Percentiles rank a stretch among this genome's conserved stretches.
These are phyloP conservation scores for Drosophila serrata DNA, from an alignment of 1,140 invertebrate species.

Conservation along the genomic window DNA sequence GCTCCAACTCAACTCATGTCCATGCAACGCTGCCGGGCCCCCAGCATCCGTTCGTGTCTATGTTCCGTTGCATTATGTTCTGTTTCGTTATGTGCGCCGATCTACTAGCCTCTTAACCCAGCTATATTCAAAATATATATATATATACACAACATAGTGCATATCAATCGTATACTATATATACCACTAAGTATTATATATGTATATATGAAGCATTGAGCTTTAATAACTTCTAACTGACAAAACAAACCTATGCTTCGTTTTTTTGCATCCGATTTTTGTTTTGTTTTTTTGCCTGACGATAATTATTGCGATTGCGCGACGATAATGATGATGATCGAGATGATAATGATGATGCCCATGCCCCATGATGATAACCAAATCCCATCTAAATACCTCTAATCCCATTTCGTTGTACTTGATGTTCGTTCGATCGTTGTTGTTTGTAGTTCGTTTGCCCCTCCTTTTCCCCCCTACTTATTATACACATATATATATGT, in stretches of 20 bases:
- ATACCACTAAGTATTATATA: background rate
- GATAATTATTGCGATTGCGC: conserved; percentile 24
- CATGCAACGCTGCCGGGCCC: conserved; percentile 21
- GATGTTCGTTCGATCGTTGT: conserved; percentile 31
- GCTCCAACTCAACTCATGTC: conserved; percentile 20
- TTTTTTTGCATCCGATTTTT: conserved; percentile 38
- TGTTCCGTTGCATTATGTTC: conserved; percentile 51
- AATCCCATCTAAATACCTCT: conserved; percentile 5
- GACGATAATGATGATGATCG: conserved; percentile 11
- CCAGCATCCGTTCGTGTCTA: conserved; percentile 25
- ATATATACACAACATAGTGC: conserved; percentile 26
- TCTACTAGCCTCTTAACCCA: conserved; percentile 24
- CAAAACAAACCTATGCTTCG: conserved; percentile 9
- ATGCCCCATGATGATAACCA: conserved; percentile 43
- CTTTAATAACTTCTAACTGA: conserved; percentile 45
- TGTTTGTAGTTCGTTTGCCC: conserved; percentile 26
- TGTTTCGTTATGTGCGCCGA: conserved; percentile 46
- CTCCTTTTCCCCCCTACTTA: background rate
- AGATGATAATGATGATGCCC: conserved; percentile 4
- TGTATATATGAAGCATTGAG: conserved; percentile 1
- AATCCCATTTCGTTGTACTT: conserved; percentile 32
- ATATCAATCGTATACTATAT: conserved; percentile 31
- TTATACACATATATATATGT: conserved; percentile 9
- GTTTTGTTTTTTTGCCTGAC: conserved; percentile 32
- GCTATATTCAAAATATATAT: conserved; percentile 18